Evolutionary conservation across 2,888 invertebrate species (phyloP).

Genomic region (Coelopa pilipes): DNA sequence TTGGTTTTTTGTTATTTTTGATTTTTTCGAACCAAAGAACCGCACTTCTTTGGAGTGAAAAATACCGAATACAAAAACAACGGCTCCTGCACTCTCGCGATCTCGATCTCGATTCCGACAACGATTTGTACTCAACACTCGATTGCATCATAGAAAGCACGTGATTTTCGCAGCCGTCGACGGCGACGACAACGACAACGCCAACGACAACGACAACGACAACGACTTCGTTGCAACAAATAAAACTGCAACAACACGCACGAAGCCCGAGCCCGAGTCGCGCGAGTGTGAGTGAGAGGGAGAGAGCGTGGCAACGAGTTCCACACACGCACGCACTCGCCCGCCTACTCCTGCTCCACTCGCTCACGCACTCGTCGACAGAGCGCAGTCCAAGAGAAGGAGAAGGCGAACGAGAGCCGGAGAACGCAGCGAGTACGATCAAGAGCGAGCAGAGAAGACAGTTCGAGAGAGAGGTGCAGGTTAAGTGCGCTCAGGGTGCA

Average conservation of each 20-base stretch:
- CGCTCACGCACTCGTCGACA: too few species aligned
- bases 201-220: slow-evolving; percentile 29
- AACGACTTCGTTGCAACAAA: background rate
- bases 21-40: slow-evolving; percentile 12
- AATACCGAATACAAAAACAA: slow-evolving; percentile 34
- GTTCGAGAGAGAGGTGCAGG: too few species aligned
- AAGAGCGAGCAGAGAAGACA: too few species aligned
- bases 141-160: slow-evolving; percentile 45
- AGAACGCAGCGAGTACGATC: too few species aligned
- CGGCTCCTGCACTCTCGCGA: slow-evolving; percentile 25
- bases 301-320: background rate
- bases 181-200: slow-evolving; percentile 24
- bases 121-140: slow-evolving; percentile 8
- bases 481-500: too few species aligned
- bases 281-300: background rate
- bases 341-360: too few species aligned
- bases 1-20: slow-evolving; percentile 24
- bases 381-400: too few species aligned
- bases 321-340: too few species aligned
- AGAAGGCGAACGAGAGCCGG: too few species aligned
- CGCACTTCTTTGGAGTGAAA: slow-evolving; percentile 27
- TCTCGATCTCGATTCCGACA: background rate
- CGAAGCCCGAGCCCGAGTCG: too few species aligned
- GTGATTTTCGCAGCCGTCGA: slow-evolving; percentile 41
- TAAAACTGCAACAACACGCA: slow-evolving; percentile 13